Conservation (phyloP, 2,797 vertebrate species). For the Schizopygopsis malacanthus region DNA sequence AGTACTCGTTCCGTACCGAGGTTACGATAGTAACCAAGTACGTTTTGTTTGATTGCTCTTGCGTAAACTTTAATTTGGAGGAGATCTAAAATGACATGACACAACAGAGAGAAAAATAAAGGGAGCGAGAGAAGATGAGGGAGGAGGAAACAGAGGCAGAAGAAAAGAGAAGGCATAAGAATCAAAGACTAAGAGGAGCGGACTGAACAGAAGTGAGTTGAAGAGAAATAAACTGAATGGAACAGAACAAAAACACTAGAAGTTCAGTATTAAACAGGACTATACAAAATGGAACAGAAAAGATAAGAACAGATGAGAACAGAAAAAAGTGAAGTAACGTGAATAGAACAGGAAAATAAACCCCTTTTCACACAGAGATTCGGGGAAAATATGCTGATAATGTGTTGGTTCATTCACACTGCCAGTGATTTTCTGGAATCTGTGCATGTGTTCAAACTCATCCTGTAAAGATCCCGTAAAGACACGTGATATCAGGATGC, state of each 20-base stretch:
- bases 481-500: neutral
- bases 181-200: conserved; percentile 4
- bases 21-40: conserved; percentile 76
- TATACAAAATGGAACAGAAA: neutral
- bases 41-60: conserved; percentile 69
- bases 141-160: neutral
- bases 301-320: too few species aligned
- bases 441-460: neutral
- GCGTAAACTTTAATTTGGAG: conserved; percentile 73
- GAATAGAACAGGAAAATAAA: neutral
- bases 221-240: neutral
- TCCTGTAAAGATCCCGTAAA: neutral
- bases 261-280: neutral
- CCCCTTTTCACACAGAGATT: too few species aligned
- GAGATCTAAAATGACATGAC: conserved; percentile 63
- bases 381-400: neutral
- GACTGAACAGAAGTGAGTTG: neutral
- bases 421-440: neutral
- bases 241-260: neutral
- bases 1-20: too few species aligned
- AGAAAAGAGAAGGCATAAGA: neutral
- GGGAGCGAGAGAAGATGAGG: neutral
- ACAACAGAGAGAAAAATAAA: conserved; percentile 48
- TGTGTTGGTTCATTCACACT: neutral
- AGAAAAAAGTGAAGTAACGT: neutral